A percentile compares a stretch with the other conserved stretches of the same genome.
phyloP scores from a whole-genome alignment of 2,888 invertebrate genomes.

The Urechis unicinctus region DNA sequence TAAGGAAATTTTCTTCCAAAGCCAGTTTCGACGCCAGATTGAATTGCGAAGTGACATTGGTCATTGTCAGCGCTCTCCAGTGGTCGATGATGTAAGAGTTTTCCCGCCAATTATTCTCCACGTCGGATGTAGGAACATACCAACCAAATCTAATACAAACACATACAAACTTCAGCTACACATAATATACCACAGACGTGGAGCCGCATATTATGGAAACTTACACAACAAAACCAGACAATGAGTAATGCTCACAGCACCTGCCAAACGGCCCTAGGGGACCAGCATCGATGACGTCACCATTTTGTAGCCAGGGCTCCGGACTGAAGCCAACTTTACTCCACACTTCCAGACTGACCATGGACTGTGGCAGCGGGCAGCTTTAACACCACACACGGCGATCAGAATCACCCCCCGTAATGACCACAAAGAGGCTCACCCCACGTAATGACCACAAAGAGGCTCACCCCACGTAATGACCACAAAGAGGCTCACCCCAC shows the following conservation, averaged over 20 bases:
- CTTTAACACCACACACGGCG: too few relatives aligned
- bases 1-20: too few relatives aligned
- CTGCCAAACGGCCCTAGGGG: conserved; percentile 50
- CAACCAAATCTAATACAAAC: conserved; percentile 45
- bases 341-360: conserved; percentile 69
- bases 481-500: too few relatives aligned
- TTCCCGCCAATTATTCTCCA: conserved; percentile 34
- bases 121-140: conserved; percentile 44
- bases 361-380: conserved; percentile 49
- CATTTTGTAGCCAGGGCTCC: conserved; percentile 42
- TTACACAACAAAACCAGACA: conserved; percentile 1
- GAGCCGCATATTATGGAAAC: neutral
- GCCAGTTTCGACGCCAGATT: too few relatives aligned
- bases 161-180: too few relatives aligned
- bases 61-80: conserved; percentile 58
- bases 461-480: too few relatives aligned
- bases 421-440: too few relatives aligned
- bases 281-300: conserved; percentile 44
- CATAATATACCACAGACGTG: neutral
- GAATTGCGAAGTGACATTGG: conserved; percentile 54
- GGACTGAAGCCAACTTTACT: conserved; percentile 60
- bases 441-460: too few relatives aligned
- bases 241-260: too few relatives aligned
- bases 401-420: too few relatives aligned
- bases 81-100: conserved; percentile 48